A percentile compares a stretch with the other conserved stretches of the same genome.
These are phyloP conservation scores for Diaprepes abbreviatus DNA, from an alignment of 2,888 invertebrate species.

Conservation along the genomic window DNA sequence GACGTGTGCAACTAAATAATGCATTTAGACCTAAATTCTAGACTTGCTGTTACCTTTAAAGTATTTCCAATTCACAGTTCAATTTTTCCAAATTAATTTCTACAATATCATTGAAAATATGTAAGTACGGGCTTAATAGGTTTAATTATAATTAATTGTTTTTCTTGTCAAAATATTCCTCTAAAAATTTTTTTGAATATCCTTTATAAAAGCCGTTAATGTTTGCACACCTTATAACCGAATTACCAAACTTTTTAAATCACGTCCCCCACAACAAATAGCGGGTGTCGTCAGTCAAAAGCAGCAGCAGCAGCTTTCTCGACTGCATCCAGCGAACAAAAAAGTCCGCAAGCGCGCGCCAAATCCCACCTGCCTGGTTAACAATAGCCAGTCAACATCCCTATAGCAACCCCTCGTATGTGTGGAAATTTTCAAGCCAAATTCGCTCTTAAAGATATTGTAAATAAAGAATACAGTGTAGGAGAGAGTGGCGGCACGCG, in stretches of 20 bases:
- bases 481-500: slow-evolving; percentile 61
- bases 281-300: slow-evolving; percentile 36
- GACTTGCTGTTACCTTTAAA: too few relatives aligned
- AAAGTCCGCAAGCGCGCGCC: slow-evolving; percentile 56
- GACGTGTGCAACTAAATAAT: too few relatives aligned
- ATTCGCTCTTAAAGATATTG: slow-evolving; percentile 49
- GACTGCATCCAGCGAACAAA: slow-evolving; percentile 41
- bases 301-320: slow-evolving; percentile 41
- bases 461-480: slow-evolving; percentile 41
- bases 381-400: slow-evolving; percentile 57
- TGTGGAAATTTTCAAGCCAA: slow-evolving; percentile 50
- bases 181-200: too few relatives aligned
- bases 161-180: too few relatives aligned
- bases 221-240: slow-evolving; percentile 34
- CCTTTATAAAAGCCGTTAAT: slow-evolving; percentile 25
- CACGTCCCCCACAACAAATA: slow-evolving; percentile 29
- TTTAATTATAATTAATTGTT: too few relatives aligned
- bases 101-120: too few relatives aligned
- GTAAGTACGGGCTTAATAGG: too few relatives aligned
- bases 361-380: slow-evolving; percentile 60
- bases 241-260: slow-evolving; percentile 29
- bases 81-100: too few relatives aligned
- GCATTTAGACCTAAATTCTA: too few relatives aligned
- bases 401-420: slow-evolving; percentile 57
- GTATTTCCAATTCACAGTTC: too few relatives aligned